Evolutionary conservation across 2,888 invertebrate genomes (phyloP).

Genomic region (Lepidocyrtinus sp.): DNA sequence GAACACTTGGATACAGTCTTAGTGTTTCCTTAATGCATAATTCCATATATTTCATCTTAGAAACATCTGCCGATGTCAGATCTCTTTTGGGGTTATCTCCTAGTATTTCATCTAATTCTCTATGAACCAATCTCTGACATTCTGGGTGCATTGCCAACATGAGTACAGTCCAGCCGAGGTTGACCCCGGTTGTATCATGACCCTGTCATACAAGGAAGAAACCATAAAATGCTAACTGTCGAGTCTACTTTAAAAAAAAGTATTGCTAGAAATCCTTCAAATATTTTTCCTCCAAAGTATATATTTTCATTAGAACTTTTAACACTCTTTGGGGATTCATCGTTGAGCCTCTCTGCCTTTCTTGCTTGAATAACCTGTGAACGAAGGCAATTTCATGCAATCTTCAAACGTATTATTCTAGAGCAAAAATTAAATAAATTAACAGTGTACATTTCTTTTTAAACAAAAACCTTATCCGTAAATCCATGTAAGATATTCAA

Average conservation of each 20-base stretch:
- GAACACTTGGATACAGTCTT: conserved; percentile 72
- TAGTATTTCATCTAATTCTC: conserved; percentile 74
- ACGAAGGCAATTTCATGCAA: too few species aligned
- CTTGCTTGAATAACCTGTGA: conserved; percentile 38
- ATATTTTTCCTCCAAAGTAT: too few species aligned
- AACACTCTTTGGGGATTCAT: too few species aligned
- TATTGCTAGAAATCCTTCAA: too few species aligned
- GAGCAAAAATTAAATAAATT: background rate
- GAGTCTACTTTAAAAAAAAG: too few species aligned
- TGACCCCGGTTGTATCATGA: conserved; percentile 59
- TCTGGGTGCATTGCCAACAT: conserved; percentile 36
- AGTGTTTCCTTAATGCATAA: conserved; percentile 72
- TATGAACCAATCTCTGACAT: conserved; percentile 72
- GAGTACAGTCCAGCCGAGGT: conserved; percentile 44
- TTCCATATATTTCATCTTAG: conserved; percentile 71
- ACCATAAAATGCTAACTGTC: too few species aligned
- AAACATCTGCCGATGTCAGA: conserved; percentile 73
- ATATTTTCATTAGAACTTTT: too few species aligned
- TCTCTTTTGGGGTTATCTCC: conserved; percentile 72
- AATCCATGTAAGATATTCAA: conserved; percentile 52
- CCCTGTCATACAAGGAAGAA: conserved; percentile 34
- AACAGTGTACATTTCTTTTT: conserved; percentile 24
- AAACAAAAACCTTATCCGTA: conserved; percentile 48
- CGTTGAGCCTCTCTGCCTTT: conserved; percentile 19
- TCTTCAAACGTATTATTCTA: too few species aligned